Percentiles rank a stretch among this genome's conserved stretches.
These are phyloP conservation scores for Athalia circularis DNA, from an alignment of 2,888 invertebrate genomes.

Conservation along the genomic window DNA sequence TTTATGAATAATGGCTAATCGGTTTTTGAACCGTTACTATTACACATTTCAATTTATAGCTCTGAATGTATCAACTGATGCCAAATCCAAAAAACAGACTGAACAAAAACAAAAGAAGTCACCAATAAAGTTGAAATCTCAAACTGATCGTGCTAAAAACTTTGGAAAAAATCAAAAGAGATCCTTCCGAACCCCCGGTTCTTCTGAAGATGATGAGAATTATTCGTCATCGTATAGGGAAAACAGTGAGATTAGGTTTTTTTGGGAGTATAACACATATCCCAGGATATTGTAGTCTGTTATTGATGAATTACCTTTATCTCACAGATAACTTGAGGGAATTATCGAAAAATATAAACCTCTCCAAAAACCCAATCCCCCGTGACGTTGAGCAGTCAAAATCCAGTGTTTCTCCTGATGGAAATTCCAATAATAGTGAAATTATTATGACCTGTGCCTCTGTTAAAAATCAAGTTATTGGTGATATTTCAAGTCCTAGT, in stretches of 20 bases:
- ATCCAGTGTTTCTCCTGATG: conserved; percentile 14
- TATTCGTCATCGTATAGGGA: conserved; percentile 16
- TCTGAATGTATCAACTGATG: conserved; percentile 7
- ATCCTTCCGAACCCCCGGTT: conserved; percentile 7
- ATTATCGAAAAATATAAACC: conserved; percentile 16
- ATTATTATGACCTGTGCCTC: conserved; percentile 15
- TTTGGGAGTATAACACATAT: conserved; percentile 10
- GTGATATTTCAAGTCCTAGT: conserved; percentile 10
- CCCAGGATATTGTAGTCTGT: conserved; percentile 1
- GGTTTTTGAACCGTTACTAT: conserved; percentile 13
- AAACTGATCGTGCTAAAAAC: neutral
- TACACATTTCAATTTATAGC: conserved; percentile 22
- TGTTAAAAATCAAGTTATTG: conserved; percentile 25
- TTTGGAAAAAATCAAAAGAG: conserved; percentile 14
- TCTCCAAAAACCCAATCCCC: neutral
- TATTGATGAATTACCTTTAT: conserved; percentile 20
- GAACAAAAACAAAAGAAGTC: conserved; percentile 14
- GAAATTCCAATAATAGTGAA: conserved; percentile 17
- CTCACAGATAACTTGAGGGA: conserved; percentile 9
- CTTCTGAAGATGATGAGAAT: conserved; percentile 8
- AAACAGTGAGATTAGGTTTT: conserved; percentile 10
- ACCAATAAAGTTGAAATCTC: conserved; percentile 18
- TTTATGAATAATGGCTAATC: conserved; percentile 4
- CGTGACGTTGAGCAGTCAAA: conserved; percentile 15
- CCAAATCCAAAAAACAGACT: conserved; percentile 15